Base-by-base conservation (phyloP, 1,140 invertebrate genomes). In the Vollenhovia emeryi region DNA sequence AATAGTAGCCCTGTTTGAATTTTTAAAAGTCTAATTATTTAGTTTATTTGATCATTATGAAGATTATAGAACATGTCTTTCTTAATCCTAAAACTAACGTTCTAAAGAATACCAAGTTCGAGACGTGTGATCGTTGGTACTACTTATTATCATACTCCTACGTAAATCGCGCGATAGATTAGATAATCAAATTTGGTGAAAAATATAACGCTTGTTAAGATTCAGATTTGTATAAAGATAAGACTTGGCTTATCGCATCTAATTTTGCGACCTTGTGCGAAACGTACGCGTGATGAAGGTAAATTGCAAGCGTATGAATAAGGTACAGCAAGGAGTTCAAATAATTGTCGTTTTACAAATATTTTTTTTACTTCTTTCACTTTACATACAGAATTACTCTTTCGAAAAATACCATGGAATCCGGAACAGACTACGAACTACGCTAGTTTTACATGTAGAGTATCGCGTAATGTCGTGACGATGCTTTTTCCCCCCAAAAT, bases 341-440 rank as follows among this genome's bases (percentile, higher is more conserved):
- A 30, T 33, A 62, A 43, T 7, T 59, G 5, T 60, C 2, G 13
- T 75, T 59, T 75, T 75, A 8, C 1, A n/a, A 24, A 43, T 59
- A 27, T 27, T 75, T 75, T 60, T 40, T 75, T 60, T 40, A 27
- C 60, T 75, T 59, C 2, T 43, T 13, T 75, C n/a, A 57, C 21
- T 43, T 59, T 60, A 60, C 52, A 75, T 75, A 59, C 3, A 6
- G 30, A 18, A 43, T 75, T 36, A 62, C 13, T 40, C 3, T 59
- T 21, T 55, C 3, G 15, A 8, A 24, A 27, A 68, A 18, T 68
- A 68, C 3, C 2, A 18, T 74, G 15, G 0, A 36, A 4, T 9
- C 7, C 40, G 18, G 27, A 2, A 11, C 9, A n/a, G 11, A 18
- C 40, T 27, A 45, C 21, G n/a, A 73, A 18, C 15, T 73, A 55